Evolutionary conservation across 2,888 invertebrate genomes (phyloP).

Genomic region (Drosophila engyochracea): DNA sequence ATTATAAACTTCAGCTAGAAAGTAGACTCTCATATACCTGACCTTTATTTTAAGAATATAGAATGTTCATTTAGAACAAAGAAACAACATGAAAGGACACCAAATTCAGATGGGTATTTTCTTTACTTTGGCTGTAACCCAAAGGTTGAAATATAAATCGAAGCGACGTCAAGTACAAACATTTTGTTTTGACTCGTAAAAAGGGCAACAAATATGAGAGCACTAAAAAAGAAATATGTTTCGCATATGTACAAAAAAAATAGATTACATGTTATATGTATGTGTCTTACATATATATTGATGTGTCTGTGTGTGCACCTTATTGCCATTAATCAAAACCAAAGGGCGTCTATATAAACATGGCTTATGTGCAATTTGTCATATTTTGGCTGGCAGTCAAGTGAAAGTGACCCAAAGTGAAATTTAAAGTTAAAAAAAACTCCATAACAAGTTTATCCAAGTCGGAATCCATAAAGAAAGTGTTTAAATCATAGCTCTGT

Average conservation of each 20-base stretch:
- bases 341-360: slow-evolving; percentile 34
- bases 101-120: background rate
- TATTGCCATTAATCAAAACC: slow-evolving; percentile 35
- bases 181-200: slow-evolving; percentile 9
- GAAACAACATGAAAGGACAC: background rate
- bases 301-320: slow-evolving; percentile 5
- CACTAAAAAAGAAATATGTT: slow-evolving; percentile 10
- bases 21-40: background rate
- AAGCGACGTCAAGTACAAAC: slow-evolving; percentile 7
- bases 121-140: background rate
- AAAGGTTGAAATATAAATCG: slow-evolving; percentile 6
- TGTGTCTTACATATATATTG: background rate
- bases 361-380: slow-evolving; percentile 15
- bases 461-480: background rate
- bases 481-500: no score
- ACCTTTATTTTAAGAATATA: background rate
- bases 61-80: background rate
- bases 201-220: slow-evolving; percentile 19
- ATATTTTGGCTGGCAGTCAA: slow-evolving; percentile 9
- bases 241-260: slow-evolving; percentile 8
- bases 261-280: slow-evolving; percentile 7
- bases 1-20: no score
- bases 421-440: background rate
- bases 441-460: background rate
- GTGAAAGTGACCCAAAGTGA: background rate